Percentiles rank a stretch among this genome's conserved stretches.
Conservation (phyloP, 2,113 vertebrate species). For the Paedocypris sp. region DNA sequence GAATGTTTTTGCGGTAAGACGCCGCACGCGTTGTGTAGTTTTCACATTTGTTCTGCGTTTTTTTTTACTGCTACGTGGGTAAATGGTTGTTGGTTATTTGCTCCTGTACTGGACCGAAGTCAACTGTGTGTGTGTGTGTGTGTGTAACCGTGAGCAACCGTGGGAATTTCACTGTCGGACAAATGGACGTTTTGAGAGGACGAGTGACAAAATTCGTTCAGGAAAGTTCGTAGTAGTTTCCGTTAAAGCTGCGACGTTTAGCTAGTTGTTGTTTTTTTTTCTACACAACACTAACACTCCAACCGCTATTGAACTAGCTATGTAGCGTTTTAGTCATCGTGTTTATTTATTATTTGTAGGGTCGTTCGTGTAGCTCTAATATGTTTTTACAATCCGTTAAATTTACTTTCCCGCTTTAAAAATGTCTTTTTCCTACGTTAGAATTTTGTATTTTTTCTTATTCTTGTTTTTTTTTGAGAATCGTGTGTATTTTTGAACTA, state of each 20-base stretch:
- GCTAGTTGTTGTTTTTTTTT: neutral
- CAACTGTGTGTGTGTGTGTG: neutral
- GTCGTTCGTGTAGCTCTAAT: slow-evolving; percentile 42
- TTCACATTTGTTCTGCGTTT: neutral
- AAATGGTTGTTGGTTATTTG: neutral
- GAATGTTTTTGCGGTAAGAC: neutral
- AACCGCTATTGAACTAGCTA: slow-evolving; percentile 36
- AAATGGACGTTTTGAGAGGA: neutral
- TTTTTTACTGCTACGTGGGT: neutral
- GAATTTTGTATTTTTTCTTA: slow-evolving; percentile 40
- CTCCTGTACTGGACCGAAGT: neutral
- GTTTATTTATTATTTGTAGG: slow-evolving; percentile 63
- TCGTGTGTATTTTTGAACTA: slow-evolving; percentile 20
- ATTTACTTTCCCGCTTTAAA: too few relatives aligned
- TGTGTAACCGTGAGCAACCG: neutral
- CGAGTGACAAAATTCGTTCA: neutral
- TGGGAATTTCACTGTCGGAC: neutral
- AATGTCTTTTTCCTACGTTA: too few relatives aligned
- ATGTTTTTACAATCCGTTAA: slow-evolving; percentile 51
- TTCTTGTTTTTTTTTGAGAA: too few relatives aligned
- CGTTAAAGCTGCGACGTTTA: neutral
- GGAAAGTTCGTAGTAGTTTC: neutral
- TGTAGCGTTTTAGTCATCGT: slow-evolving; percentile 37
- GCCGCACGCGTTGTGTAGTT: neutral
- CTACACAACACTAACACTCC: slow-evolving; percentile 54